Conservation (phyloP, 2,888 invertebrate genomes). For the Cerastoderma edule region DNA sequence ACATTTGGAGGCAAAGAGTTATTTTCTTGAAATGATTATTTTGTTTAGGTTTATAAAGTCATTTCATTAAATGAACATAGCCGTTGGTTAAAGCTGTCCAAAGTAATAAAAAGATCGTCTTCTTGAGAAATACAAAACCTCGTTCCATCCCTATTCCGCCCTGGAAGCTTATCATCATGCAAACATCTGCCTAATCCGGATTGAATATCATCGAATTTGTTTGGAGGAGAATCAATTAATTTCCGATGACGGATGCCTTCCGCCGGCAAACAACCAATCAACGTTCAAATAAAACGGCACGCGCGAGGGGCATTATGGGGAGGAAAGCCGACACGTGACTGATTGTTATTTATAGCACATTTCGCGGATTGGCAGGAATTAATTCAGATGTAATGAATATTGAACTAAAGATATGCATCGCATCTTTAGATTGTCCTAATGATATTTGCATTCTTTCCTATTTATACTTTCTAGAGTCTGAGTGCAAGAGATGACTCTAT, state of each 20-base stretch:
- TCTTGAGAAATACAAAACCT: no score
- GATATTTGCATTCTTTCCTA: neutral
- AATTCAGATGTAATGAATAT: conserved; percentile 21
- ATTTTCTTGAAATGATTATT: no score
- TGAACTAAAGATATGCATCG: conserved; percentile 13
- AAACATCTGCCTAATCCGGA: conserved; percentile 61
- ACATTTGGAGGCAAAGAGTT: no score
- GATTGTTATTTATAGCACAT: conserved; percentile 19
- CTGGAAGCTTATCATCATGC: conserved; percentile 52
- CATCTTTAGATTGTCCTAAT: conserved; percentile 3
- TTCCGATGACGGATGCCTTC: conserved; percentile 33
- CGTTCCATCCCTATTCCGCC: no score
- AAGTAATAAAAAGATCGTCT: no score
- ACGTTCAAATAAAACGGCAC: conserved; percentile 45
- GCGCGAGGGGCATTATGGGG: conserved; percentile 15
- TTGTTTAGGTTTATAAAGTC: no score
- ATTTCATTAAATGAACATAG: no score
- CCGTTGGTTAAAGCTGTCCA: no score
- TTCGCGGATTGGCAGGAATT: conserved; percentile 11
- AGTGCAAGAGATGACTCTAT: neutral
- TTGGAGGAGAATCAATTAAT: conserved; percentile 43
- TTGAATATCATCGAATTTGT: conserved; percentile 50
- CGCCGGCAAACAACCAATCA: conserved; percentile 19
- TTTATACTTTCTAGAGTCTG: neutral
- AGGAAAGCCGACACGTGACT: conserved; percentile 14